Evolutionary conservation across 2,113 vertebrate genomes (phyloP).

Genomic region (Zosterops hypoxanthus): DNA sequence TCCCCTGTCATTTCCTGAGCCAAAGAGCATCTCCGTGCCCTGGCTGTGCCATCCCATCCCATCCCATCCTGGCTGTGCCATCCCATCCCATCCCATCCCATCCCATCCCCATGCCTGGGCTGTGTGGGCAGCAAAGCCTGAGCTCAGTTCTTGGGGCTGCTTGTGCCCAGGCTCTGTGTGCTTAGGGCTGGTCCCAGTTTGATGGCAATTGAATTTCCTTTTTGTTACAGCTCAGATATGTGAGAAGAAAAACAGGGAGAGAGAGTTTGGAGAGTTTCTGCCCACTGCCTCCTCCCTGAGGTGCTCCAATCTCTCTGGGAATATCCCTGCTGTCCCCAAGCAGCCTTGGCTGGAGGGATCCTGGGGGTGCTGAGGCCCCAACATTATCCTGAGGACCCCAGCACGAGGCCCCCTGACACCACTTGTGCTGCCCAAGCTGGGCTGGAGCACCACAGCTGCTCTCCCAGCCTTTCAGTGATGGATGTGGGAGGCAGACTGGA

Average conservation of each 20-base stretch:
- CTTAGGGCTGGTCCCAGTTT: background rate
- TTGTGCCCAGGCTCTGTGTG: background rate
- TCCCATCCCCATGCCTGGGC: background rate
- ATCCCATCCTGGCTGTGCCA: no score
- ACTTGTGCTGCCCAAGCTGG: background rate
- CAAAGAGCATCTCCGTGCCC: rapidly evolving
- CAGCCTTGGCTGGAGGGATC: background rate
- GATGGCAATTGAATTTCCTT: background rate
- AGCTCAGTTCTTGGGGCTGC: background rate
- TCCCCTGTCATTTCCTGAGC: background rate
- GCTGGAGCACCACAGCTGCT: background rate
- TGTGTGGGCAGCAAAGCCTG: no score
- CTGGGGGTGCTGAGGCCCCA: rapidly evolving
- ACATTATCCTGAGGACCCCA: background rate
- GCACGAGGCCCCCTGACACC: background rate
- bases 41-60: background rate
- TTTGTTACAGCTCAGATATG: background rate
- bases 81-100: background rate
- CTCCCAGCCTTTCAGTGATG: background rate
- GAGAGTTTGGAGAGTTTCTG: background rate
- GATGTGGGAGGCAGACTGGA: background rate
- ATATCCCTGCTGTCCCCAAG: rapidly evolving
- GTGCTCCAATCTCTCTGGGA: background rate
- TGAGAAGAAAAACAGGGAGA: background rate
- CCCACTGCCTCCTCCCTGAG: background rate